phyloP scores from a whole-genome alignment of 2,113 vertebrate species.

The Cricetomys ansorgei region DNA sequence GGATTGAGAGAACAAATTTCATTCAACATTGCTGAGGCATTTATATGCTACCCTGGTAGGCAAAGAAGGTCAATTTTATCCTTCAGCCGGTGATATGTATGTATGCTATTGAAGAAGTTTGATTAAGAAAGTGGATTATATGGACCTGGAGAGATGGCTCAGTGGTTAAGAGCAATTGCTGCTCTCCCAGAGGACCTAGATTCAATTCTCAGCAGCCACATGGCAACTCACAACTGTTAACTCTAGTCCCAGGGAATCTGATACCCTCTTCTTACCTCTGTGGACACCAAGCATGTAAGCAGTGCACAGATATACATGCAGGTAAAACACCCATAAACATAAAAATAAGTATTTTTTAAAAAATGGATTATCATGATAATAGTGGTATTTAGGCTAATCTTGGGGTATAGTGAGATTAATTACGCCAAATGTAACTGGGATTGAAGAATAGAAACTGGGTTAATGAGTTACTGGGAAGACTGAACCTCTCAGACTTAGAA shows the following conservation, averaged over 20 bases:
- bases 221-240: not conserved
- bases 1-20: not conserved
- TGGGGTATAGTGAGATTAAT: not conserved
- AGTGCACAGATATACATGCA: not conserved
- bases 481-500: not conserved
- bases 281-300: not conserved
- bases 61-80: conserved; percentile 39
- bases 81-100: not conserved
- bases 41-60: not conserved
- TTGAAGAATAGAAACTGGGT: conserved; percentile 22
- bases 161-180: not conserved
- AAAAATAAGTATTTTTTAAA: not conserved
- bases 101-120: not conserved
- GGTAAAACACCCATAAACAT: not conserved
- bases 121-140: not conserved
- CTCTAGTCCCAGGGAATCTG: not conserved
- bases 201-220: not conserved
- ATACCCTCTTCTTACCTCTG: not conserved
- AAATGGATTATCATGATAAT: not conserved
- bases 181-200: not conserved
- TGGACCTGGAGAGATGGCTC: not conserved
- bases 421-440: not conserved
- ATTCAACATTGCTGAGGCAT: not conserved
- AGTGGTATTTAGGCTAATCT: conserved; percentile 24
- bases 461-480: not conserved